phyloP scores from a whole-genome alignment of 2,113 vertebrate genomes.

The Centropristis striata region DNA sequence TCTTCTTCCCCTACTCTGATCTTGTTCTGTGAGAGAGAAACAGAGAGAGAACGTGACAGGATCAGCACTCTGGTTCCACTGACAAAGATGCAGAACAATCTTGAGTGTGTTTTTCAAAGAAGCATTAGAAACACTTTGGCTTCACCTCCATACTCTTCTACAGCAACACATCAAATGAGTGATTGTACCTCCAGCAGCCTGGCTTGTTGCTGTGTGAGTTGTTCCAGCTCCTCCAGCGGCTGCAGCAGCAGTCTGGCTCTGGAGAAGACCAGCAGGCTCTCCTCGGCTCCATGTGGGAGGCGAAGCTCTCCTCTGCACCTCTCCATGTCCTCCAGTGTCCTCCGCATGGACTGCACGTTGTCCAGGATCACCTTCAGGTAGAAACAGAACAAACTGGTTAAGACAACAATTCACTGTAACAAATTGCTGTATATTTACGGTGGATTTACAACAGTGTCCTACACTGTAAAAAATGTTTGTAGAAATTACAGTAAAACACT shows the following conservation, averaged over 20 bases:
- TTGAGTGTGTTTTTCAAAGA: background rate
- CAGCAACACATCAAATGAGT: background rate
- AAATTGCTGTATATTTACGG: too few relatives aligned
- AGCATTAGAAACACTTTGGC: background rate
- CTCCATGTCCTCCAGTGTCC: slow-evolving; percentile 87
- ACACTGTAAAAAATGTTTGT: too few relatives aligned
- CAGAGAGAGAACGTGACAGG: background rate
- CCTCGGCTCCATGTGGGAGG: slow-evolving; percentile 80
- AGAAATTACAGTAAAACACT: too few relatives aligned
- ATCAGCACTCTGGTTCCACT: background rate
- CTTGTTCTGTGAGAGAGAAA: slow-evolving; percentile 40
- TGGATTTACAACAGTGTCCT: too few relatives aligned
- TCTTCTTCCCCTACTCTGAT: slow-evolving; percentile 19
- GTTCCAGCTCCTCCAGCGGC: slow-evolving; percentile 87
- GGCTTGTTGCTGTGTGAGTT: slow-evolving; percentile 86
- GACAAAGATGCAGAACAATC: background rate
- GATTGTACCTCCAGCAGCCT: slow-evolving; percentile 86
- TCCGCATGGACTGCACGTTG: slow-evolving; percentile 90
- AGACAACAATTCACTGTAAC: too few relatives aligned
- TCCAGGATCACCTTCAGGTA: slow-evolving; percentile 89
- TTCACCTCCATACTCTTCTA: background rate
- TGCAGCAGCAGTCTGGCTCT: slow-evolving; percentile 84
- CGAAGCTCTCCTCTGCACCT: slow-evolving; percentile 83
- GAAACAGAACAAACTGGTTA: background rate
- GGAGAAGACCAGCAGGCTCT: slow-evolving; percentile 87